A percentile compares a stretch with the other conserved stretches of the same genome.
phyloP scores from a whole-genome alignment of 2,113 vertebrate genomes.

The Nasalis larvatus region DNA sequence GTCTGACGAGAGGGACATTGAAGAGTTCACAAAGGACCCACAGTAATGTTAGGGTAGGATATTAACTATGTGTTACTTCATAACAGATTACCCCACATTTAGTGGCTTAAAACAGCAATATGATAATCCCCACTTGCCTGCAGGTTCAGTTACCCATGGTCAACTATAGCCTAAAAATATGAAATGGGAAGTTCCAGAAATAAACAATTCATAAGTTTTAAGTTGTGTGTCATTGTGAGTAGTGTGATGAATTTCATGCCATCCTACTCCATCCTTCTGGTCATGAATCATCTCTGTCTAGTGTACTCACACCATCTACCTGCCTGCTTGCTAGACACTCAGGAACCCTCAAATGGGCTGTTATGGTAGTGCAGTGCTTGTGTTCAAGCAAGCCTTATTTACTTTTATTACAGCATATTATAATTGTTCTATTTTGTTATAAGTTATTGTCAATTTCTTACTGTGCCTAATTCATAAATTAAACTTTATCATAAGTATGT shows the following conservation, averaged over 20 bases:
- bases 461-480: background rate
- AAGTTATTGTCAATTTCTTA: too few relatives aligned
- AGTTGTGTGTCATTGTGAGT: background rate
- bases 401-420: background rate
- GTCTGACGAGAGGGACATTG: rapidly evolving
- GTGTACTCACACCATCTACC: background rate
- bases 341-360: background rate
- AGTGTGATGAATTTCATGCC: background rate
- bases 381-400: background rate
- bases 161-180: background rate
- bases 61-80: rapidly evolving
- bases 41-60: rapidly evolving
- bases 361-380: background rate
- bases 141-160: background rate
- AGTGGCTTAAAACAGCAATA: rapidly evolving
- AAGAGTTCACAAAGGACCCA: background rate
- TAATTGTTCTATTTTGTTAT: background rate
- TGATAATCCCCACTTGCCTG: too few relatives aligned
- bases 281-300: background rate
- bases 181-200: background rate
- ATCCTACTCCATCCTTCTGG: background rate
- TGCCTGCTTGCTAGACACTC: background rate
- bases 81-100: rapidly evolving
- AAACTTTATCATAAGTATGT: background rate
- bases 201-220: background rate